Base-by-base conservation (phyloP, 2,888 invertebrate genomes). In the Tachina grossa region DNA sequence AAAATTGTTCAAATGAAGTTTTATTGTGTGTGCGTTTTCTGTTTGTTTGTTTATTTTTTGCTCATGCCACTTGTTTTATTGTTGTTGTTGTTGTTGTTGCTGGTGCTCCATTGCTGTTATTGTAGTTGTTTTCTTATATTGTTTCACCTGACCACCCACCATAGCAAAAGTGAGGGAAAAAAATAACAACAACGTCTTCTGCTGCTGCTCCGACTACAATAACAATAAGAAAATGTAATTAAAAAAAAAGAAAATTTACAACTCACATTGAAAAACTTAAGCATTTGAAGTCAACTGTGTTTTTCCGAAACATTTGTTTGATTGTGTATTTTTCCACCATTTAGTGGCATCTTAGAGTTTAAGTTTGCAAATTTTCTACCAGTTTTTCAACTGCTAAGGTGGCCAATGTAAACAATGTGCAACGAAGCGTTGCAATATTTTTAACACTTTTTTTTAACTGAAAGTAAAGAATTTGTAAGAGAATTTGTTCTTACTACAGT, bases 81-180 rank as follows among this genome's bases (percentile, higher is more conserved):
- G 75, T 84, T 61, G 69, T 61, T 87, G 89, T 61, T 88, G 59
- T 51, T 16, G 22, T 5, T 59, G 43, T 43, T 55, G 51, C 14
- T 63, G 43, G 9, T 63, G 63, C 9, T 45, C 11, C 4, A 13
- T 19, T 63, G 63, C 14, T 65, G 61, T 81, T 53, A 39, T 57
- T 88, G 88, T 51, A 88, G 71, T 63, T 71, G 68, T 57, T 66
- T 31, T 55, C 13, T 45, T 31, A 16, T 63, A 88, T 88, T 91
- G 88, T 89, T 92, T 92, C 91, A 92, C 90, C 91, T 92, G 92
- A 90, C 92, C 91, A 92, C 91, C 92, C 92, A 92, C 92, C 90
- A 88, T 88, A 83, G 66, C 72, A 47, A 65, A 72, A 71, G 69
- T 80, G 80, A 66, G 76, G 49, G 81, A 78, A 74, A 78, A 74